A percentile compares a stretch with the other conserved stretches of the same genome.
Conservation (phyloP, 2,113 vertebrate genomes). For the Notechis scutatus region DNA sequence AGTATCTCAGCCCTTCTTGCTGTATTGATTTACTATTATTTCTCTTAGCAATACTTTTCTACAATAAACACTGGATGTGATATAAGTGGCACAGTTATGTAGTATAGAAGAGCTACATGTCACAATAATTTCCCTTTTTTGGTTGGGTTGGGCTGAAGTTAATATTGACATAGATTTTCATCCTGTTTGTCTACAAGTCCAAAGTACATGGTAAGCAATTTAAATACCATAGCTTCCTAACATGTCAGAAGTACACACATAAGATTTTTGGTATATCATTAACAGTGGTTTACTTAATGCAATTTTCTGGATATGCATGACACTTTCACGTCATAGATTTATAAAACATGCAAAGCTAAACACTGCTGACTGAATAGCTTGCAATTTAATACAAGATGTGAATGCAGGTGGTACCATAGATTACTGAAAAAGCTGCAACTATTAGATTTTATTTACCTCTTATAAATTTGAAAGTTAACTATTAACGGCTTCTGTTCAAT, state of each 20-base stretch:
- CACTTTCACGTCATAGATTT: not conserved
- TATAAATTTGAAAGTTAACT: not conserved
- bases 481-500: not conserved
- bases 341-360: not conserved
- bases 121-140: not conserved
- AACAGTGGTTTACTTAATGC: not conserved
- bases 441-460: not conserved
- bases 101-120: not conserved
- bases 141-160: not conserved
- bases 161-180: not conserved
- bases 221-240: not conserved
- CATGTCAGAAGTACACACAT: not conserved
- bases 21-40: not conserved
- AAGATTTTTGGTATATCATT: not conserved
- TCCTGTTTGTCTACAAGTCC: not conserved
- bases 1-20: not conserved
- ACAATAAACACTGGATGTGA: not conserved
- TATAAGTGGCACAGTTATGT: not conserved
- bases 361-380: not conserved
- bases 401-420: not conserved
- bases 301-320: not conserved
- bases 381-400: not conserved
- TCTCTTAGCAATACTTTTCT: not conserved
- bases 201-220: not conserved
- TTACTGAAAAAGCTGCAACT: not conserved